Conservation (phyloP, 2,113 vertebrate species). For the Amblyopsis rosae region DNA sequence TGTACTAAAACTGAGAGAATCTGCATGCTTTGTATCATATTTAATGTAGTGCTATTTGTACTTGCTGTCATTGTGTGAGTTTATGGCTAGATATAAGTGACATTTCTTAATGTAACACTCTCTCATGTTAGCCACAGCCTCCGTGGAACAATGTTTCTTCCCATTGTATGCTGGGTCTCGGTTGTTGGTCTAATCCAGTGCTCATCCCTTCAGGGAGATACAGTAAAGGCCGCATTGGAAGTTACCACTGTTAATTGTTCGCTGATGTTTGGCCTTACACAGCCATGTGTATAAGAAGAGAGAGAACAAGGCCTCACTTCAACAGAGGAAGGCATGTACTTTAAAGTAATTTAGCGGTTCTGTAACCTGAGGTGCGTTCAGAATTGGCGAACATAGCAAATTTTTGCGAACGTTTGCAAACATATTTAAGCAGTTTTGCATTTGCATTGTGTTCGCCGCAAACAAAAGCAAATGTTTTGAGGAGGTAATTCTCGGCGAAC, state of each 20-base stretch:
- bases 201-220: conserved; percentile 22
- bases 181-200: conserved; percentile 51
- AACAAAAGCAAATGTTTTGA: too few species aligned
- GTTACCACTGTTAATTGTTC: conserved; percentile 65
- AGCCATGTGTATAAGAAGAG: conserved; percentile 33
- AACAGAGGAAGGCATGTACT: conserved; percentile 33
- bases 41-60: conserved; percentile 54
- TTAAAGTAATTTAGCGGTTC: conserved; percentile 35
- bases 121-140: conserved; percentile 39
- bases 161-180: conserved; percentile 18
- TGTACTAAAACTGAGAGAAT: conserved; percentile 44
- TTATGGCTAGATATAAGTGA: conserved; percentile 43
- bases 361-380: conserved; percentile 28
- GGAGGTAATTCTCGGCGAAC: too few species aligned
- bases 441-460: too few species aligned
- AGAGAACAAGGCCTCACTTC: conserved; percentile 43
- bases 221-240: conserved; percentile 11
- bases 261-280: conserved; percentile 71
- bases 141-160: conserved; percentile 43
- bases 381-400: too few species aligned
- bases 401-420: too few species aligned
- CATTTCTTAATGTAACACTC: conserved; percentile 41
- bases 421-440: too few species aligned
- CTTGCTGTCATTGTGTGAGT: conserved; percentile 28
- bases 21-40: conserved; percentile 45